These are phyloP conservation scores for Brachylomia viminalis DNA, from an alignment of 2,888 invertebrate species.

Conservation along the genomic window DNA sequence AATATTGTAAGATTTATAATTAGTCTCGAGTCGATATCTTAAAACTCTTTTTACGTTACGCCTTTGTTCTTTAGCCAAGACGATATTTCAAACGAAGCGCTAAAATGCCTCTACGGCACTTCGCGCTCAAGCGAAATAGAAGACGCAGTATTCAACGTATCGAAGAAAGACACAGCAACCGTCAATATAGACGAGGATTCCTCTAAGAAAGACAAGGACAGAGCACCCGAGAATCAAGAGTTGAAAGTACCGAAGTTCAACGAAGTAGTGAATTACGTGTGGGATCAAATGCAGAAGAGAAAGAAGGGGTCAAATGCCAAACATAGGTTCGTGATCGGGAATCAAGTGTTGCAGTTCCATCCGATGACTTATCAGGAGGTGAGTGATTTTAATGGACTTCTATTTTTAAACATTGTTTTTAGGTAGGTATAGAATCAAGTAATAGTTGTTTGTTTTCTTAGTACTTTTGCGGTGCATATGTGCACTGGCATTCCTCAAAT, in stretches of 20 bases:
- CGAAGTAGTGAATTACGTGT: slow-evolving; percentile 93
- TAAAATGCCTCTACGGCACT: slow-evolving; percentile 94
- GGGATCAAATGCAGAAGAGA: slow-evolving; percentile 92
- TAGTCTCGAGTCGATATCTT: background rate
- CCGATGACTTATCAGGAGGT: slow-evolving; percentile 94
- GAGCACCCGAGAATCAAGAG: slow-evolving; percentile 72
- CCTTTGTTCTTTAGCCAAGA: slow-evolving; percentile 90
- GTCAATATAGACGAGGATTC: slow-evolving; percentile 81
- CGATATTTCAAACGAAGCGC: slow-evolving; percentile 93
- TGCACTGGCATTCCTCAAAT: background rate
- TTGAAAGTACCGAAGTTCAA: slow-evolving; percentile 93
- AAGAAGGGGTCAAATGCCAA: slow-evolving; percentile 90
- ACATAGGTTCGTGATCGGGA: slow-evolving; percentile 91
- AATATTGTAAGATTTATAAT: background rate
- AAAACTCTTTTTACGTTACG: background rate
- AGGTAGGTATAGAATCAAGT: no score
- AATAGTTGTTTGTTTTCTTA: background rate
- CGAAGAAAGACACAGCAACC: slow-evolving; percentile 80
- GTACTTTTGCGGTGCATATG: background rate
- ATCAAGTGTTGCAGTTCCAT: slow-evolving; percentile 93
- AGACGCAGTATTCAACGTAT: slow-evolving; percentile 87
- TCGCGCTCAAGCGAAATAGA: slow-evolving; percentile 89
- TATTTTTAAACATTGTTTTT: background rate
- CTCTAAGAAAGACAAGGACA: slow-evolving; percentile 84
- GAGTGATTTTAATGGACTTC: slow-evolving; percentile 55